Evolutionary conservation across 1,140 invertebrate species (phyloP).

Genomic region (Drosophila tani): DNA sequence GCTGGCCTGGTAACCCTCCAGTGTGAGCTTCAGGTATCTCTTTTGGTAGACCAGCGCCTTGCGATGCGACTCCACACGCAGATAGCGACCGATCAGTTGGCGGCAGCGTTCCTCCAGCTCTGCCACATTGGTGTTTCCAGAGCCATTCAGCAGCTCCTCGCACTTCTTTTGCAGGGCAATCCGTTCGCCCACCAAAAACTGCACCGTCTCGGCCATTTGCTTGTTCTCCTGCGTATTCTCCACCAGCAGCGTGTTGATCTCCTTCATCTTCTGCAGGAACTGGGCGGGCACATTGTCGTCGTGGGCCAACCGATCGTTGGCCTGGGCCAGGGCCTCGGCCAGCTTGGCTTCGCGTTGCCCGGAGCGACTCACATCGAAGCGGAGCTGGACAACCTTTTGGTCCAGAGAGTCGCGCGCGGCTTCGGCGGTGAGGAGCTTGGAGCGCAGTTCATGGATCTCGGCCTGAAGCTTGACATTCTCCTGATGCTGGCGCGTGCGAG

Average conservation of each 20-base stretch:
- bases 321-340: constrained; percentile 70
- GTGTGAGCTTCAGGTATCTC: constrained; percentile 90
- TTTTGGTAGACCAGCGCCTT: constrained; percentile 95
- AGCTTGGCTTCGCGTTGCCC: constrained; percentile 76
- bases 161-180: constrained; percentile 84
- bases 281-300: constrained; percentile 84
- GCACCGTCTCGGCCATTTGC: constrained; percentile 85
- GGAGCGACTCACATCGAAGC: constrained; percentile 75
- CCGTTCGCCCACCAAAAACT: constrained; percentile 85
- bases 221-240: constrained; percentile 86
- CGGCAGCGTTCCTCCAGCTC: constrained; percentile 86
- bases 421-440: constrained; percentile 57
- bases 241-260: constrained; percentile 85
- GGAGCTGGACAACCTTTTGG: constrained; percentile 66
- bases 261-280: constrained; percentile 86
- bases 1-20: constrained; percentile 89
- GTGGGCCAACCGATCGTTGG: constrained; percentile 66
- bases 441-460: constrained; percentile 75
- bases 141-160: constrained; percentile 79
- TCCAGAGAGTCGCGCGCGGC: constrained; percentile 56
- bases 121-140: constrained; percentile 44
- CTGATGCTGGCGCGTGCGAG: constrained; percentile 72
- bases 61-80: constrained; percentile 91
- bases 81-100: constrained; percentile 90
- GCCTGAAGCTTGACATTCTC: constrained; percentile 72